phyloP scores from a whole-genome alignment of 2,797 vertebrate species.

The Sebastolobus alascanus region DNA sequence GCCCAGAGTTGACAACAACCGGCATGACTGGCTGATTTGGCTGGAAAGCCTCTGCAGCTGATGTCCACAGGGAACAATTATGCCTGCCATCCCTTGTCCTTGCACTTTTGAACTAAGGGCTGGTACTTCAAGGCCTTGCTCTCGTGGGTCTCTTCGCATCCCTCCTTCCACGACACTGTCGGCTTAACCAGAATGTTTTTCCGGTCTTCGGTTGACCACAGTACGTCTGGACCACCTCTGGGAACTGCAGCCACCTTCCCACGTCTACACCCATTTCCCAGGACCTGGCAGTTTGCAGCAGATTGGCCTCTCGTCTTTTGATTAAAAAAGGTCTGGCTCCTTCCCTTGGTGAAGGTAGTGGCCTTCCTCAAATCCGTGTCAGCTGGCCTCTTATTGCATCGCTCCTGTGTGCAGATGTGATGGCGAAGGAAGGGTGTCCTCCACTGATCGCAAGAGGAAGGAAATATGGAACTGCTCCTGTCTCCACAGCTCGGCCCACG shows the following conservation, averaged over 20 bases:
- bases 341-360: neutral
- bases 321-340: neutral
- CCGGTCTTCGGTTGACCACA: neutral
- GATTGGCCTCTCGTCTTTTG: neutral
- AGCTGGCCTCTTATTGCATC: no score
- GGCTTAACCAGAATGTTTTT: neutral
- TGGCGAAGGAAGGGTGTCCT: no score
- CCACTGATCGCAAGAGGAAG: no score
- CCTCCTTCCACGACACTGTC: neutral
- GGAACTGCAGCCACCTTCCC: neutral
- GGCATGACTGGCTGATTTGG: no score
- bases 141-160: neutral
- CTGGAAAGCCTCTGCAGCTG: neutral
- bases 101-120: neutral
- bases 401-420: no score
- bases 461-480: no score
- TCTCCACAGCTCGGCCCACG: no score
- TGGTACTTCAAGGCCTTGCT: neutral
- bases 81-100: no score
- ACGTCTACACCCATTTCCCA: neutral
- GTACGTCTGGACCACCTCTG: neutral
- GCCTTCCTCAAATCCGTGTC: no score
- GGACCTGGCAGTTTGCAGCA: neutral
- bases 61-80: neutral
- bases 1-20: no score